Evolutionary conservation across 2,113 vertebrate genomes (phyloP).

Genomic region (Nycticryphes semicollaris): DNA sequence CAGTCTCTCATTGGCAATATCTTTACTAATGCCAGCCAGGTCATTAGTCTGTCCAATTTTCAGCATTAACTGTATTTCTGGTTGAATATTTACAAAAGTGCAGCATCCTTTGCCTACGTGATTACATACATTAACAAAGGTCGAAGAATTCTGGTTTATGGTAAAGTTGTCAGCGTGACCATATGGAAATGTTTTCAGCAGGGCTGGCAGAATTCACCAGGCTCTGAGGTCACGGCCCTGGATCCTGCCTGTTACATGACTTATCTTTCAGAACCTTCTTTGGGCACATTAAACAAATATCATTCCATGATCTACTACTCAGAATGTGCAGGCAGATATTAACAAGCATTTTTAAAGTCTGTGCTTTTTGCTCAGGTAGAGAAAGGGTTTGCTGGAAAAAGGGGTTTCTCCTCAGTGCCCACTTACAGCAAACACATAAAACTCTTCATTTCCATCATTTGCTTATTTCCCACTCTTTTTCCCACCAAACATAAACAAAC

Average conservation of each 20-base stretch:
- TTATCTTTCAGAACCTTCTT: conserved; percentile 30
- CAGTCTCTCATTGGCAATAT: neutral
- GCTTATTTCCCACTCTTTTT: neutral
- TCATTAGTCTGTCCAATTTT: neutral
- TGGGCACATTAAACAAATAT: conserved; percentile 27
- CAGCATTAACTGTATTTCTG: neutral
- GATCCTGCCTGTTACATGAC: neutral
- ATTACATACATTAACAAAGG: neutral
- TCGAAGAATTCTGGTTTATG: neutral
- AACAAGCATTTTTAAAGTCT: neutral
- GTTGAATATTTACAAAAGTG: neutral
- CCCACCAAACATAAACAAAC: neutral
- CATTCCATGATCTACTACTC: neutral
- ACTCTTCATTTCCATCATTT: neutral
- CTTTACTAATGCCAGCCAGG: neutral
- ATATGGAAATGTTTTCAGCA: conserved; percentile 32
- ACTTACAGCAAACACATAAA: neutral
- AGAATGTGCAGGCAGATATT: neutral
- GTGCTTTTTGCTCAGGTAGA: neutral
- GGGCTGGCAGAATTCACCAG: neutral
- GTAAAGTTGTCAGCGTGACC: neutral
- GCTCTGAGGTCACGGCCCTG: neutral
- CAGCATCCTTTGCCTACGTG: neutral
- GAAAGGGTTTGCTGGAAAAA: neutral
- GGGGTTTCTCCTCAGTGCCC: neutral